Percentiles rank a stretch among this genome's conserved stretches.
Evolutionary conservation across 92 coral and sea anemone species (phyloP).

Genomic region (Anthopleura xanthogrammica): DNA sequence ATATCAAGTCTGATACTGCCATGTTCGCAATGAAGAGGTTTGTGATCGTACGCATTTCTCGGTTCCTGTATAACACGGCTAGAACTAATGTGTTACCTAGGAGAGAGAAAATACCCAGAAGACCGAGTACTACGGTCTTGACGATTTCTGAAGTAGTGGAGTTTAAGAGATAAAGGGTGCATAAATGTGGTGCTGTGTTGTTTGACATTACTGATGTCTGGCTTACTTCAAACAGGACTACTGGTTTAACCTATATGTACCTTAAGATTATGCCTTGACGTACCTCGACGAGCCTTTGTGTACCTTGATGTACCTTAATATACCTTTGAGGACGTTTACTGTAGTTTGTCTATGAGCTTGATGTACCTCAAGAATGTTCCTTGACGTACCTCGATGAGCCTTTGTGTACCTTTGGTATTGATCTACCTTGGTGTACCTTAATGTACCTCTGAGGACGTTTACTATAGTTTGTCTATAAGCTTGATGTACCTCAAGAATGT

Average conservation of each 20-base stretch:
- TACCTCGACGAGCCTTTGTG: neutral
- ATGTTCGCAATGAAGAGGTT: slow-evolving; percentile 61
- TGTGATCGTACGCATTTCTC: slow-evolving; percentile 51
- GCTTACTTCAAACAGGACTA: neutral
- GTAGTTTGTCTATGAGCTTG: too few species aligned
- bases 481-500: too few species aligned
- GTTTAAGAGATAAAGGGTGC: neutral
- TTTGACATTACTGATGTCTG: neutral
- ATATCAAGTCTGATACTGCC: slow-evolving; percentile 60
- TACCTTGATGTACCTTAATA: neutral
- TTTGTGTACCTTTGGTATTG: neutral
- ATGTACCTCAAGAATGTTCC: too few species aligned
- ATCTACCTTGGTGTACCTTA: neutral
- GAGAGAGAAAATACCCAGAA: slow-evolving; percentile 22
- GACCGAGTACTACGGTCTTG: slow-evolving; percentile 14
- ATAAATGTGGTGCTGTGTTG: neutral
- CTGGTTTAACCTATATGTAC: neutral
- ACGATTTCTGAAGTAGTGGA: slow-evolving; percentile 9
- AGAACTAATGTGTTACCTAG: slow-evolving; percentile 45
- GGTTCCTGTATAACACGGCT: slow-evolving; percentile 39
- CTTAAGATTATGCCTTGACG: neutral
- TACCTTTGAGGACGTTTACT: neutral
- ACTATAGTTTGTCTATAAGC: neutral
- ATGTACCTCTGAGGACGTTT: neutral
- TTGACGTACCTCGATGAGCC: too few species aligned